Conservation (phyloP, 1,140 invertebrate species). For the Drosophila pectinifera region DNA sequence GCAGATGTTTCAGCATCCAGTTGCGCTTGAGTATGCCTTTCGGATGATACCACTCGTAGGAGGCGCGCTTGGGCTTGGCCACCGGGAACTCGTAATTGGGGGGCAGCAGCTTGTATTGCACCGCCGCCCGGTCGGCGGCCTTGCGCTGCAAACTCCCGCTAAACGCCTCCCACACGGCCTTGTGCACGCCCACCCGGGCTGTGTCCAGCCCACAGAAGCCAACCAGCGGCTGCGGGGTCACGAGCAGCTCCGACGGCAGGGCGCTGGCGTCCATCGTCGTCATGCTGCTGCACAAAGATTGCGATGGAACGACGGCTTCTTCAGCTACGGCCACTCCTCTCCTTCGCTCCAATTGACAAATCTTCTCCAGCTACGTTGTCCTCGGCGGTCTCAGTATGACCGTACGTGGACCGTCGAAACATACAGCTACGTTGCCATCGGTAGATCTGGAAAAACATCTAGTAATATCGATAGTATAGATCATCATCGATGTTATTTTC, state of each 20-base stretch:
- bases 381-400: constrained; percentile 11
- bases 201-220: constrained; percentile 94
- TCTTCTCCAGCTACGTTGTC: constrained; percentile 37
- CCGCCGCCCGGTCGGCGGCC: constrained; percentile 87
- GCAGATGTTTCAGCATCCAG: constrained; percentile 98
- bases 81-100: constrained; percentile 94
- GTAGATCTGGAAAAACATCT: not conserved
- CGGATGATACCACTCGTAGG: constrained; percentile 98
- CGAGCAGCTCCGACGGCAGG: constrained; percentile 91
- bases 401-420: not conserved
- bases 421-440: not conserved
- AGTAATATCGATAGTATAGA: not conserved
- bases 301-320: constrained; percentile 18
- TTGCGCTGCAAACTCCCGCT: constrained; percentile 87
- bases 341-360: constrained; percentile 12
- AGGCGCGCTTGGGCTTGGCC: constrained; percentile 95
- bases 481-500: no score
- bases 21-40: constrained; percentile 98
- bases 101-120: constrained; percentile 93
- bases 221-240: constrained; percentile 92
- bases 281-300: constrained; percentile 50
- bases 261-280: constrained; percentile 87
- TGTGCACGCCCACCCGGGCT: constrained; percentile 93
- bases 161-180: constrained; percentile 96
- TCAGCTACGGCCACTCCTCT: constrained; percentile 29